Percentiles rank a stretch among this genome's conserved stretches.
Conservation (phyloP, 2,797 vertebrate species). For the Pogonophryne albipinna region DNA sequence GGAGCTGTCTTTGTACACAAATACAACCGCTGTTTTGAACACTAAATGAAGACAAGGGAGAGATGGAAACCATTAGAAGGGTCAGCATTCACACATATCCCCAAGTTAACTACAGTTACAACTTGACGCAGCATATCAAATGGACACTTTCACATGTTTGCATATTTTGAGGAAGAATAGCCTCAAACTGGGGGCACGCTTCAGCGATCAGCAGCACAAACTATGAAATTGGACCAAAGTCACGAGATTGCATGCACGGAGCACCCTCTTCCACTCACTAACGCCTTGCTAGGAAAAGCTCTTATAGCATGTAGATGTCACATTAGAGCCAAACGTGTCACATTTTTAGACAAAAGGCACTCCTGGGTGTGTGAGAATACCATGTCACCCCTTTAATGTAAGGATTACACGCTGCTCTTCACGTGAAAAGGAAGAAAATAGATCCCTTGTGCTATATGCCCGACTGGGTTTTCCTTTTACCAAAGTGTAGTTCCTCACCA, state of each 20-base stretch:
- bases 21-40: conserved; percentile 97
- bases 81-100: conserved; percentile 10
- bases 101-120: not conserved
- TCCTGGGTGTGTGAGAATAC: conserved; percentile 20
- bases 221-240: conserved; percentile 31
- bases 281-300: conserved; percentile 20
- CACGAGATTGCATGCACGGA: conserved; percentile 24
- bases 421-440: conserved; percentile 27
- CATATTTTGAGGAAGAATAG: conserved; percentile 7
- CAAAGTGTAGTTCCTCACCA: conserved; percentile 17
- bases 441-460: conserved; percentile 2
- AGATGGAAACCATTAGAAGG: conserved; percentile 45
- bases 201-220: not conserved
- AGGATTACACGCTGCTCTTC: conserved; percentile 18
- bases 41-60: conserved; percentile 78
- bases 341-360: conserved; percentile 5
- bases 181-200: not conserved
- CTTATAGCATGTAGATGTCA: conserved; percentile 38
- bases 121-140: conserved; percentile 15
- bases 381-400: conserved; percentile 17
- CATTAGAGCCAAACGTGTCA: conserved; percentile 58
- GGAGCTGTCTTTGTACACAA: conserved; percentile 95
- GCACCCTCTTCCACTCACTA: conserved; percentile 19
- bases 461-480: conserved; percentile 30
- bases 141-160: conserved; percentile 15